Conservation (phyloP, 2,113 vertebrate species). For the Jaculus jaculus region DNA sequence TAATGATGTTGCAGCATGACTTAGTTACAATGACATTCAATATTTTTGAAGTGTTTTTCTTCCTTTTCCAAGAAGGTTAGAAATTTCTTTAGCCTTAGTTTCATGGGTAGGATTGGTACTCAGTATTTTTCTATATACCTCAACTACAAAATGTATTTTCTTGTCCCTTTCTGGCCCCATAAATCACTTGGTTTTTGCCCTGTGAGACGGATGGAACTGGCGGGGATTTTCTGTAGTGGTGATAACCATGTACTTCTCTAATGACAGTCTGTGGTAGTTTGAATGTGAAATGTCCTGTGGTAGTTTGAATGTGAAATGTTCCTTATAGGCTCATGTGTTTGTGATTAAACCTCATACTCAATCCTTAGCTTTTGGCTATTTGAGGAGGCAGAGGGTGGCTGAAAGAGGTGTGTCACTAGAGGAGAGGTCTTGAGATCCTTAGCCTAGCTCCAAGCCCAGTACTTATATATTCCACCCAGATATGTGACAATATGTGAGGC, state of each 20-base stretch:
- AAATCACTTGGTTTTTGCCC: neutral
- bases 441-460: too few relatives aligned
- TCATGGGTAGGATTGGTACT: neutral
- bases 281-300: too few relatives aligned
- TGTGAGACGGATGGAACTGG: neutral
- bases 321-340: too few relatives aligned
- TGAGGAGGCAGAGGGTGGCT: too few relatives aligned
- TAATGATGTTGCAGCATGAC: neutral
- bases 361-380: too few relatives aligned
- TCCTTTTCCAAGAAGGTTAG: slow-evolving; percentile 24
- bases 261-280: too few relatives aligned
- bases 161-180: neutral
- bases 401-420: too few relatives aligned
- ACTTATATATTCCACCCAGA: too few relatives aligned
- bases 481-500: too few relatives aligned
- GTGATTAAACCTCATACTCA: too few relatives aligned
- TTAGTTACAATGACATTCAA: neutral
- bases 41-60: slow-evolving; percentile 7
- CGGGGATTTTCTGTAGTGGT: neutral
- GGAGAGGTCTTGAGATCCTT: too few relatives aligned
- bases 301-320: too few relatives aligned
- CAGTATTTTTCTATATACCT: neutral
- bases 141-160: neutral
- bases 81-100: neutral
- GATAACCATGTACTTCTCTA: neutral